Percentiles rank a stretch among this genome's conserved stretches.
Evolutionary conservation across 92 coral and sea anemone genomes (phyloP).

Genomic region (Actinostola sp.): DNA sequence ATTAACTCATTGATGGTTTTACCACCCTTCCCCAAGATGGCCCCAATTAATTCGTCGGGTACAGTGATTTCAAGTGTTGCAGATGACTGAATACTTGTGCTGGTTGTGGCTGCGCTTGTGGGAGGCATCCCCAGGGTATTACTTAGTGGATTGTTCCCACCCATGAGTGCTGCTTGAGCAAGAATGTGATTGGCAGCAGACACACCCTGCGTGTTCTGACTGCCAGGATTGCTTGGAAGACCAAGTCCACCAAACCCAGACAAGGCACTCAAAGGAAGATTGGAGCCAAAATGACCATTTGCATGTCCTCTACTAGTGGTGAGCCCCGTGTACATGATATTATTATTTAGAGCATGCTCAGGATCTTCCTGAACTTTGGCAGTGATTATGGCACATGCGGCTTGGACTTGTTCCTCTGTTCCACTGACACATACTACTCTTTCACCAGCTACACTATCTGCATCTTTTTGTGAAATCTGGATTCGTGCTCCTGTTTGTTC

Average conservation of each 20-base stretch:
- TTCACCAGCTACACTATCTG: constrained; percentile 93
- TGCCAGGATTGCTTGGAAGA: constrained; percentile 63
- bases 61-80: constrained; percentile 97
- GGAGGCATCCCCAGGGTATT: constrained; percentile 80
- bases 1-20: constrained; percentile 96
- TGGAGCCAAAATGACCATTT: constrained; percentile 52
- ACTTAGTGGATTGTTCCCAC: constrained; percentile 79
- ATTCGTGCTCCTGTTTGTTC: constrained; percentile 96
- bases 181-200: constrained; percentile 80
- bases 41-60: constrained; percentile 96
- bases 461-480: constrained; percentile 96
- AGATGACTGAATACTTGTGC: constrained; percentile 85
- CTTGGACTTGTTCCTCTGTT: constrained; percentile 85
- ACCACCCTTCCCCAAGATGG: constrained; percentile 95
- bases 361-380: constrained; percentile 98
- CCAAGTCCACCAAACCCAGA: constrained; percentile 88
- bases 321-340: constrained; percentile 87
- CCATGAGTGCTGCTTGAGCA: constrained; percentile 92
- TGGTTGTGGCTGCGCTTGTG: constrained; percentile 68
- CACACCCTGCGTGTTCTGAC: constrained; percentile 40
- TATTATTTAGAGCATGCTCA: constrained; percentile 94
- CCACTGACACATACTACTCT: constrained; percentile 87
- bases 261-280: constrained; percentile 42
- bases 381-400: constrained; percentile 88
- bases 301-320: constrained; percentile 45